These are phyloP conservation scores for Caenorhabditis angaria DNA, from an alignment of 2,888 invertebrate species.

Conservation along the genomic window DNA sequence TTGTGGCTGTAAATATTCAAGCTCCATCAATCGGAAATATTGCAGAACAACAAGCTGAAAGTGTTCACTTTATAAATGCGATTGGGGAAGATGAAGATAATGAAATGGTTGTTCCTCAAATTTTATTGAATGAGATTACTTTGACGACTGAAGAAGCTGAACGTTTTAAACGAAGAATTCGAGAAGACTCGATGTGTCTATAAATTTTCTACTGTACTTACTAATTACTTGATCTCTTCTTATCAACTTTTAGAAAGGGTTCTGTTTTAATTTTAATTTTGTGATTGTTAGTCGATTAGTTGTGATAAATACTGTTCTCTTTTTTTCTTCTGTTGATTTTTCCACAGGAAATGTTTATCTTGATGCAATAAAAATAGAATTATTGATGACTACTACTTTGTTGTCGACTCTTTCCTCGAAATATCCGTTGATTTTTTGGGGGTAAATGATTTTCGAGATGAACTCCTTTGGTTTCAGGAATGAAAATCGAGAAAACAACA, in stretches of 20 bases:
- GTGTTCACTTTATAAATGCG: neutral
- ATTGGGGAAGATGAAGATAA: conserved; percentile 15
- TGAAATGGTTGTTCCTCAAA: conserved; percentile 33
- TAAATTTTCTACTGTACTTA: conserved; percentile 11
- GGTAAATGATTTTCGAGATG: conserved; percentile 42
- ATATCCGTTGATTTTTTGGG: conserved; percentile 42
- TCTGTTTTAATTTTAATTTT: conserved; percentile 10
- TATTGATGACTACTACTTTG: neutral
- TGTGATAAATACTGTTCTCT: neutral
- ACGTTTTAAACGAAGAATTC: conserved; percentile 34
- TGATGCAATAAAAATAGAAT: too few relatives aligned
- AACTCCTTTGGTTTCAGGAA: conserved; percentile 47
- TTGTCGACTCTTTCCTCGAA: conserved; percentile 9
- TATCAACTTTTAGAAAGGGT: neutral
- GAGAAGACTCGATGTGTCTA: conserved; percentile 43
- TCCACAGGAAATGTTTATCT: too few relatives aligned
- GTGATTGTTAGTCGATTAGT: neutral
- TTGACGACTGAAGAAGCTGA: conserved; percentile 37
- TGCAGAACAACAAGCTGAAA: neutral
- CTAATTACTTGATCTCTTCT: neutral
- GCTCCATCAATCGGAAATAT: conserved; percentile 22
- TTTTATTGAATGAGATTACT: conserved; percentile 36
- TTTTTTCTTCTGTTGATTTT: too few relatives aligned
- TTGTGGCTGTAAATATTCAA: neutral
- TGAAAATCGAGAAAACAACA: conserved; percentile 21